These are phyloP conservation scores for Mellilla xanthometata DNA, from an alignment of 2,888 invertebrate species.

Conservation along the genomic window DNA sequence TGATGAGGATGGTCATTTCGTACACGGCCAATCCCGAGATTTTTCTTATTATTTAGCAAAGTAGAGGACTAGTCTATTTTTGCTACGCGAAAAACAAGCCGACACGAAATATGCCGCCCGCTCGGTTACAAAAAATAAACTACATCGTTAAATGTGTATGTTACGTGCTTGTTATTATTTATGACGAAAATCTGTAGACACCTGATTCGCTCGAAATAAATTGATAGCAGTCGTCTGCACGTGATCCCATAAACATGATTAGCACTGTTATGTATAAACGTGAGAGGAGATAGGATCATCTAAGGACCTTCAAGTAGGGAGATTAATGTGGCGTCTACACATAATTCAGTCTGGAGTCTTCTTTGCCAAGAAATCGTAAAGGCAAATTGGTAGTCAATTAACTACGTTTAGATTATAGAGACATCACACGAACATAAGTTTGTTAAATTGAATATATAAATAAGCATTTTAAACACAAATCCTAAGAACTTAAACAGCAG, in stretches of 20 bases:
- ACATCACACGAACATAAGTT: too few species aligned
- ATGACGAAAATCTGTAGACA: conserved; percentile 15
- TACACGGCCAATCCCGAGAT: conserved; percentile 81
- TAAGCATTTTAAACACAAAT: too few species aligned
- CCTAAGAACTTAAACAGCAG: too few species aligned
- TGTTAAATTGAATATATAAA: too few species aligned
- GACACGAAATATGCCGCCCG: conserved; percentile 66
- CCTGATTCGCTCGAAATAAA: conserved; percentile 15
- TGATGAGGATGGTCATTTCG: conserved; percentile 83
- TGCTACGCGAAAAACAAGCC: conserved; percentile 77
- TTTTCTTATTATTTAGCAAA: conserved; percentile 82
- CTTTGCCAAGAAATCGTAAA: conserved; percentile 1
- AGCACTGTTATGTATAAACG: conserved; percentile 1
- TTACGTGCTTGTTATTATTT: conserved; percentile 21
- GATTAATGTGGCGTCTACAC: conserved; percentile 4
- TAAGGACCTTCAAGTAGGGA: conserved; percentile 10
- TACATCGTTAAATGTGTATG: conserved; percentile 37
- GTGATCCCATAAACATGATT: conserved; percentile 12
- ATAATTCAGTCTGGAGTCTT: conserved; percentile 2
- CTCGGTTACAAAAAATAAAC: conserved; percentile 48
- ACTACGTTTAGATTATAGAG: neutral
- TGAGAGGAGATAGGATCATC: neutral
- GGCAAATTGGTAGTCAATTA: neutral
- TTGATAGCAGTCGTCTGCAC: conserved; percentile 11
- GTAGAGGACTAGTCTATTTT: conserved; percentile 78